phyloP scores from a whole-genome alignment of 2,888 invertebrate species.

The Macaria liturata region DNA sequence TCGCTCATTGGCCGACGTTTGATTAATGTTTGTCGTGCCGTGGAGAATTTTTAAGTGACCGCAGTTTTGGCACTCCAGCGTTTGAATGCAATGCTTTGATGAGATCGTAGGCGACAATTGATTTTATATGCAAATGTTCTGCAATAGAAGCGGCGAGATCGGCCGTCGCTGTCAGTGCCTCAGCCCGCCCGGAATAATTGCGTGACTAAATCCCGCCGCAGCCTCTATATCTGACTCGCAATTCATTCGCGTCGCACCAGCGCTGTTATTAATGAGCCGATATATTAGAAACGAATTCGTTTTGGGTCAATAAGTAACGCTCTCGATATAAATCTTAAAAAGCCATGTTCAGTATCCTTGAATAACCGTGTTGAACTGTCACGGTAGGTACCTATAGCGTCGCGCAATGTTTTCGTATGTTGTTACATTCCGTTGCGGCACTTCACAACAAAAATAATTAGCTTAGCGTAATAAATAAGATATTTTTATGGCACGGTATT shows the following conservation, averaged over 20 bases:
- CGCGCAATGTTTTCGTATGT: background rate
- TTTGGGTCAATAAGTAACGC: conserved; percentile 57
- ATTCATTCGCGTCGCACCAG: conserved; percentile 60
- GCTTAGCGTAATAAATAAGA: background rate
- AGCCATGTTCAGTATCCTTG: conserved; percentile 25
- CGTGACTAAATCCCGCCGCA: conserved; percentile 64
- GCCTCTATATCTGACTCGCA: conserved; percentile 58
- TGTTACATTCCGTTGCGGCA: background rate
- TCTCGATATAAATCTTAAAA: conserved; percentile 49
- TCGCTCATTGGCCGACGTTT: conserved; percentile 55
- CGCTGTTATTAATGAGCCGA: conserved; percentile 66
- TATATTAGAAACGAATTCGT: conserved; percentile 66
- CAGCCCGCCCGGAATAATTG: conserved; percentile 57
- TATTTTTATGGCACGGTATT: conserved; percentile 4
- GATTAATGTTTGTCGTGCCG: conserved; percentile 55
- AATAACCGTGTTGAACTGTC: background rate
- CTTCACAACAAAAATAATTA: conserved; percentile 1
- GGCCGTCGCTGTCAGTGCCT: conserved; percentile 45
- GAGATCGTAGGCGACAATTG: conserved; percentile 42
- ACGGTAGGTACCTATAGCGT: too few relatives aligned
- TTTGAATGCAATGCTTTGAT: conserved; percentile 15
- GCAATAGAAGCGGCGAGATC: conserved; percentile 57
- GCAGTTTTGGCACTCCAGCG: conserved; percentile 29
- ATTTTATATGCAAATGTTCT: conserved; percentile 57
- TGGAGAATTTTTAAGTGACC: conserved; percentile 46